These are phyloP conservation scores for Cynaeus angustus DNA, from an alignment of 2,888 invertebrate genomes.

Conservation along the genomic window DNA sequence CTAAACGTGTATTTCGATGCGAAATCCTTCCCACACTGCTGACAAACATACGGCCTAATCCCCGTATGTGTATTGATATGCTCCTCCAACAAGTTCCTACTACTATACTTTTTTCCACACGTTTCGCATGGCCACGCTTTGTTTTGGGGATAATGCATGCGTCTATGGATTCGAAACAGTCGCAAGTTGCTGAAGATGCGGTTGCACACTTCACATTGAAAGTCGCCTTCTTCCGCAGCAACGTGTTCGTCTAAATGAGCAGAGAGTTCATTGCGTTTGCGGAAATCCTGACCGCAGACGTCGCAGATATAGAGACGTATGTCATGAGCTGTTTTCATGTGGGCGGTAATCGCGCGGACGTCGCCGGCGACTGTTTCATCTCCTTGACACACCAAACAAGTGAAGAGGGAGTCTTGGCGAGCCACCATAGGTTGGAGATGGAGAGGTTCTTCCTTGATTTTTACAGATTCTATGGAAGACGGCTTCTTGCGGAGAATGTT, in stretches of 20 bases:
- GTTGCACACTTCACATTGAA: slow-evolving; percentile 78
- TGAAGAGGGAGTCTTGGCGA: slow-evolving; percentile 71
- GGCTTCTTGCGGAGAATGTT: slow-evolving; percentile 65
- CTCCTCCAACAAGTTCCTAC: slow-evolving; percentile 81
- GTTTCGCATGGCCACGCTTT: slow-evolving; percentile 79
- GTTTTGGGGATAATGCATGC: slow-evolving; percentile 77
- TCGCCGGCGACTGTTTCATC: slow-evolving; percentile 72
- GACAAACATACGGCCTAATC: slow-evolving; percentile 79
- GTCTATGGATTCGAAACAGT: slow-evolving; percentile 77
- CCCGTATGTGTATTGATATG: slow-evolving; percentile 84
- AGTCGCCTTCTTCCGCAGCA: slow-evolving; percentile 77
- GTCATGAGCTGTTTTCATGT: slow-evolving; percentile 78
- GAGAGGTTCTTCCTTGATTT: slow-evolving; percentile 55
- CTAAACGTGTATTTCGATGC: slow-evolving; percentile 86
- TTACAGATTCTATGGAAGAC: slow-evolving; percentile 30
- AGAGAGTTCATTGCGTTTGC: slow-evolving; percentile 77
- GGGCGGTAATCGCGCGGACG: slow-evolving; percentile 76
- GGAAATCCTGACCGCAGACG: slow-evolving; percentile 79
- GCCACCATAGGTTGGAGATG: slow-evolving; percentile 57
- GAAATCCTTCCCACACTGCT: slow-evolving; percentile 81
- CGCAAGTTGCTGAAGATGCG: slow-evolving; percentile 77
- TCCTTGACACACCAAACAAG: slow-evolving; percentile 74
- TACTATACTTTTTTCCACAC: slow-evolving; percentile 81
- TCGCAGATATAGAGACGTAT: slow-evolving; percentile 81
- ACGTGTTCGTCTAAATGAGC: slow-evolving; percentile 79